phyloP scores from a whole-genome alignment of 1,140 invertebrate species.

The Idris sp. region DNA sequence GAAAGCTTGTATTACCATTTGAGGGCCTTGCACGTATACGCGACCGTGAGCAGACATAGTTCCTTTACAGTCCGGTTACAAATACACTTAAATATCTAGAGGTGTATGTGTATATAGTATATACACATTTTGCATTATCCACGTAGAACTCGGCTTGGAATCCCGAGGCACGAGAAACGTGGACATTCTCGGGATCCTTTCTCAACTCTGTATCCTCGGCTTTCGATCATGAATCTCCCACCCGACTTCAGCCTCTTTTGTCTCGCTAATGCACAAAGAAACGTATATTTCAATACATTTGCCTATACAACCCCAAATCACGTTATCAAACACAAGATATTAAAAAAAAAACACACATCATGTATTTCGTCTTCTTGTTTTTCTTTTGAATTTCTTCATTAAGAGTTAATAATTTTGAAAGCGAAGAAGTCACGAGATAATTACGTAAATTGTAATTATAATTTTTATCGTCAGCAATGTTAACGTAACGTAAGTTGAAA shows the following conservation, averaged over 20 bases:
- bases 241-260: constrained; percentile 28
- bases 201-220: constrained; percentile 29
- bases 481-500: too few species aligned
- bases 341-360: too few species aligned
- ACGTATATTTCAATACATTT: constrained; percentile 34
- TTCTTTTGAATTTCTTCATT: too few species aligned
- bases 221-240: constrained; percentile 30
- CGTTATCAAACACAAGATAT: too few species aligned
- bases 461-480: too few species aligned
- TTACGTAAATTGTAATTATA: too few species aligned
- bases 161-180: constrained; percentile 41
- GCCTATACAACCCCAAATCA: constrained; percentile 8
- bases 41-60: constrained; percentile 28
- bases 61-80: constrained; percentile 1
- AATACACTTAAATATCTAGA: constrained; percentile 18
- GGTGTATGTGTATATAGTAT: too few species aligned
- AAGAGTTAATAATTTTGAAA: too few species aligned
- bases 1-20: constrained; percentile 38
- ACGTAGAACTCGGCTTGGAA: constrained; percentile 26
- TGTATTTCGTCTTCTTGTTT: too few species aligned
- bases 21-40: constrained; percentile 17
- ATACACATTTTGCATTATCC: too few species aligned
- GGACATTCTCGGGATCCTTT: constrained; percentile 47
- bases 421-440: too few species aligned
- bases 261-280: constrained; percentile 33